Base-by-base conservation (phyloP, 2,797 vertebrate genomes). In the Enteromius viviparus region DNA sequence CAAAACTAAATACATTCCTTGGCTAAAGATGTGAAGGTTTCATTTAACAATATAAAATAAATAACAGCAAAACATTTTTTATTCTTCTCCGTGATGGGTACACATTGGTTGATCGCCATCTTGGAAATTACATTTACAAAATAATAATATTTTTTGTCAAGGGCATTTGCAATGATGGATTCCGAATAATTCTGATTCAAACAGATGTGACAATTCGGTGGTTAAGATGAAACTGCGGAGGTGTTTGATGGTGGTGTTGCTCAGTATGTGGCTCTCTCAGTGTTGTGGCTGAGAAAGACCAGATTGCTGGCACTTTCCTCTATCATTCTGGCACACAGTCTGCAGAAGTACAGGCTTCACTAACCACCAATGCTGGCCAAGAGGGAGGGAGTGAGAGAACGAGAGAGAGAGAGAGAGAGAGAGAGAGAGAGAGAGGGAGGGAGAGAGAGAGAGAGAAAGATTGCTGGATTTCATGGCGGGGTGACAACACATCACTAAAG, bases 231-330 rank as follows among this genome's bases (percentile, higher is more conserved):
- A 76, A 51, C 42, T 51, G 45, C 10, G 14, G 45, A 32, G 14
- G 32, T 74, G 75, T 72, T 49, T 72, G 62, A 78, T 55, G 34
- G 49, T 15, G 6, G 42, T 49, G 60, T 74, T 78, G 19, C 74
- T 53, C 29, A 65, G 58, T 72, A 6, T 53, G 34, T 71, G 58
- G 40, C 58, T 65, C 74, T 78, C 12, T 62, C 34, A 75, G 72
- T 82, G 80, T 75, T 82, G 80, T 82, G 71, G 71, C 80, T 66
- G 80, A 82, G 80, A 76, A 82, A 76, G 62, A 76, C 71, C 80
- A 82, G 80, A 82, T 82, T 76, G 71, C 62, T 76, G 71, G 71
- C 71, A 82, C 47, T 66, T 55, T 72, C 62, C 55, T 81, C 69
- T 81, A 19, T 79, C 55, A 76, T 82, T 76, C 60, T 76, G 81